phyloP scores from a whole-genome alignment of 2,888 invertebrate genomes.

The Sceliomorpha sp. region DNA sequence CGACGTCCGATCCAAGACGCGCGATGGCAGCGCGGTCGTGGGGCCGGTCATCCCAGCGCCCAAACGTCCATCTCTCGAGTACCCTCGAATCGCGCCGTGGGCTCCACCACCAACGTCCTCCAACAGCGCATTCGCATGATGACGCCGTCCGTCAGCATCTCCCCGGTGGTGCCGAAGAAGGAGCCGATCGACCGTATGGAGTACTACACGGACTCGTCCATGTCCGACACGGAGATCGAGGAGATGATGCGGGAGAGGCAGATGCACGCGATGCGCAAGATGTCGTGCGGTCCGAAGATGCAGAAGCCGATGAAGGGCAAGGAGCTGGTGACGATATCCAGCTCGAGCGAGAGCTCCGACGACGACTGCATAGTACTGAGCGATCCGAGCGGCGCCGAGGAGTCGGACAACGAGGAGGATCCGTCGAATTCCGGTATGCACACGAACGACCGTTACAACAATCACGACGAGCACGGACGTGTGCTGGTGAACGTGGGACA shows the following conservation, averaged over 20 bases:
- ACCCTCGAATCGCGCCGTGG: conserved; percentile 62
- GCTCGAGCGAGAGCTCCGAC: conserved; percentile 86
- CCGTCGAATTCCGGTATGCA: conserved; percentile 95
- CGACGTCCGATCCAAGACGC: conserved; percentile 71
- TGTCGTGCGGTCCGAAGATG: conserved; percentile 42
- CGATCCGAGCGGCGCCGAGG: conserved; percentile 89
- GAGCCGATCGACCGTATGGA: conserved; percentile 73
- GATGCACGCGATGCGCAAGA: conserved; percentile 67
- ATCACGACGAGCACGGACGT: conserved; percentile 94
- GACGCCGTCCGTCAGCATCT: conserved; percentile 81
- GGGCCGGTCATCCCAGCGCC: conserved; percentile 62
- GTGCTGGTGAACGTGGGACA: conserved; percentile 97
- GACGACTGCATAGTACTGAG: conserved; percentile 94
- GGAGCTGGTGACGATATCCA: conserved; percentile 89
- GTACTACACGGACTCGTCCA: conserved; percentile 77
- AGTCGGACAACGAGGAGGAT: conserved; percentile 91
- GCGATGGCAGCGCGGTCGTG: conserved; percentile 75
- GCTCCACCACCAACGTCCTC: conserved; percentile 67
- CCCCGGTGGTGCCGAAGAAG: conserved; percentile 79
- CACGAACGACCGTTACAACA: conserved; percentile 94
- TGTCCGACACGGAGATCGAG: conserved; percentile 74
- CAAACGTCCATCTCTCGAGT: conserved; percentile 75
- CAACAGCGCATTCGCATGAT: conserved; percentile 80
- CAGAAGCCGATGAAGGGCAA: conserved; percentile 75
- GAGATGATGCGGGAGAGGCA: conserved; percentile 72